Evolutionary conservation across 2,797 vertebrate genomes (phyloP), one percentile per base, ranked within the genome.

Genomic region (Salarias fasciatus): DNA sequence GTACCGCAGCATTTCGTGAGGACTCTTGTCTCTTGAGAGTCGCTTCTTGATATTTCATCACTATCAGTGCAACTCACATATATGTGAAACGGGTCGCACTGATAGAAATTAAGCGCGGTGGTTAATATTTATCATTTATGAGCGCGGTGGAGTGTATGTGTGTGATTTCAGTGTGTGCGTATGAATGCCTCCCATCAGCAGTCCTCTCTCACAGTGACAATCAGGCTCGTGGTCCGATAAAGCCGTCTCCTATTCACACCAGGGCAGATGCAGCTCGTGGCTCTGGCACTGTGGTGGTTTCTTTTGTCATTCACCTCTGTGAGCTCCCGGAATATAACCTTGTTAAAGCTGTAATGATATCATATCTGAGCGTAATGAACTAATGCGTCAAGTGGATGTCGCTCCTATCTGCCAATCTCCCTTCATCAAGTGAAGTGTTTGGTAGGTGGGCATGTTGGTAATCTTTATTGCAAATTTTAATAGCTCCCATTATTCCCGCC

Each of bases 401-500:
- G 60, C 38, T 41, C 37, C 52, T 53, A 65, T 80, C 71, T 74
- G 67, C 55, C 71, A 63, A 60, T 79, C 68, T 73, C 41, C 30
- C 51, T 72, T 64, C 68, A 71, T 81, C 72, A 49, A 72, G 47
- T 41, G n/a, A 58, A 76, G 54, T 63, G 71, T 69, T 72, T 67
- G 57, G 53, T 65, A 57, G 67, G 74, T 66, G 53, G 67, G 55
- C 30, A 71, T 75, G 69, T 79, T 80, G 51, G 46, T 77, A 83
- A 86, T 88, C 75, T 77, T 81, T 77, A 78, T 63, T 57, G 63
- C 52, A 58, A n/a, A 68, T 82, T 82, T 83, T 81, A 86, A 85
- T 74, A 75, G 72, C 74, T 69, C 59, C 64, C 56, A 79, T 85
- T 84, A 80, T 80, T 82, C 53, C 18, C 18, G 18, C 3, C 35